phyloP scores from a whole-genome alignment of 2,113 vertebrate genomes.

The Caranx melampygus region DNA sequence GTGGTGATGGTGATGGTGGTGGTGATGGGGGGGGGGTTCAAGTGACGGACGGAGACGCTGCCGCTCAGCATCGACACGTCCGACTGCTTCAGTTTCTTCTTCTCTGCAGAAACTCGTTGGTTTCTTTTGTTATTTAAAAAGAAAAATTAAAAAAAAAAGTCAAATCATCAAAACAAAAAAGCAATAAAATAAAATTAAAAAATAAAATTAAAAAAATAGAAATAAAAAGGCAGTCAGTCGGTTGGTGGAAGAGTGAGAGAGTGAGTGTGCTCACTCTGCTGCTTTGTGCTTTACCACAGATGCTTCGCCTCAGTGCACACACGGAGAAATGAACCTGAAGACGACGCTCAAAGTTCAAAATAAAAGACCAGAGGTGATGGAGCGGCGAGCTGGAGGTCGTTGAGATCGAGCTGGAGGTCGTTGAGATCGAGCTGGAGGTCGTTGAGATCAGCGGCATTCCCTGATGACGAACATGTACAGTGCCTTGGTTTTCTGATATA shows the following conservation, averaged over 20 bases:
- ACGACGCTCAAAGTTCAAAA: slow-evolving; percentile 27
- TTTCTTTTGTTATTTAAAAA: slow-evolving; percentile 5
- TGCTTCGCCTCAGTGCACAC: slow-evolving; percentile 86
- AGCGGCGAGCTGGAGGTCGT: background rate
- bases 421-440: slow-evolving; percentile 5
- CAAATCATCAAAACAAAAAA: background rate
- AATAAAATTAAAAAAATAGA: background rate
- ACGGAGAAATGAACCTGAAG: slow-evolving; percentile 45
- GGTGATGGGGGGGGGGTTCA: slow-evolving; percentile 75
- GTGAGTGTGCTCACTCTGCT: slow-evolving; percentile 61
- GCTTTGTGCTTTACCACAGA: slow-evolving; percentile 65
- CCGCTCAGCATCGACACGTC: slow-evolving; percentile 17
- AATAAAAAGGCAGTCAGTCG: slow-evolving; percentile 23
- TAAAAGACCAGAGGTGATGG: slow-evolving; percentile 20
- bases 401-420: background rate
- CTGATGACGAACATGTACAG: slow-evolving; percentile 53
- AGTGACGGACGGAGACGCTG: slow-evolving; percentile 85
- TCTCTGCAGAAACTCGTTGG: slow-evolving; percentile 1
- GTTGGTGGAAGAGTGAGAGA: slow-evolving; percentile 59
- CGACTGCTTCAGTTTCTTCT: background rate
- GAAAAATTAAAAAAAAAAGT: background rate
- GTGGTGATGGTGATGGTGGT: too few relatives aligned
- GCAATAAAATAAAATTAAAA: too few relatives aligned
- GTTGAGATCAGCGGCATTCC: slow-evolving; percentile 54
- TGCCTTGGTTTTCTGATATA: slow-evolving; percentile 30